These are phyloP conservation scores for Marasmarcha lunaedactyla DNA, from an alignment of 2,888 invertebrate genomes.

Conservation along the genomic window DNA sequence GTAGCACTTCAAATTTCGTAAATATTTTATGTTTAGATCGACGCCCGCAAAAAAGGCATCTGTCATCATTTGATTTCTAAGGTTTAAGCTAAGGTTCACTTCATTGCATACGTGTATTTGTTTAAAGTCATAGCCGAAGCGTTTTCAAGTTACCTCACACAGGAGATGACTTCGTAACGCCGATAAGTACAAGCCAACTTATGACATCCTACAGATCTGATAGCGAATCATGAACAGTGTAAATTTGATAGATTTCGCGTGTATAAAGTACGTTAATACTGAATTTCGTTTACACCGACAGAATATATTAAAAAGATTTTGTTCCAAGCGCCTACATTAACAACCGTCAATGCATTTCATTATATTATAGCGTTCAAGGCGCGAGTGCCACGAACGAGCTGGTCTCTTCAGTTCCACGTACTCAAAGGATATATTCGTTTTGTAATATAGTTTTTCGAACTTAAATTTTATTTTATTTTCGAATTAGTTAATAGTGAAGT, in stretches of 20 bases:
- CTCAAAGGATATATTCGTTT: constrained; percentile 48
- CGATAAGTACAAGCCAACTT: no score
- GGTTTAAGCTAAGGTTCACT: no score
- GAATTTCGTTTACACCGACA: no score
- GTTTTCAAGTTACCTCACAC: no score
- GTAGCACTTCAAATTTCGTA: neutral
- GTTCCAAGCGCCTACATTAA: no score
- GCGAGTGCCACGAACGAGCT: constrained; percentile 48
- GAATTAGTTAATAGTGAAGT: constrained; percentile 24
- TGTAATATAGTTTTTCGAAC: constrained; percentile 34
- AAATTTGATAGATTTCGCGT: neutral
- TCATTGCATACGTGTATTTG: no score
- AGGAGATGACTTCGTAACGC: no score
- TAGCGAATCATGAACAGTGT: constrained; percentile 1
- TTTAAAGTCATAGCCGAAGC: no score
- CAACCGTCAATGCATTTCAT: constrained; percentile 56
- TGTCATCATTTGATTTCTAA: no score
- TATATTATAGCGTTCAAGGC: constrained; percentile 35
- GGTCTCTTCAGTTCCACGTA: constrained; percentile 61
- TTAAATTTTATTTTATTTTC: constrained; percentile 29
- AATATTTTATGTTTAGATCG: no score
- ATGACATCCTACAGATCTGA: constrained; percentile 8
- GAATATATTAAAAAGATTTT: no score
- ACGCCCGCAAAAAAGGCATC: no score
- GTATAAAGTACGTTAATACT: neutral